A percentile compares a stretch with the other conserved stretches of the same genome.
These are phyloP conservation scores for Distichodus sexfasciatus DNA, from an alignment of 2,797 vertebrate genomes.

Conservation along the genomic window DNA sequence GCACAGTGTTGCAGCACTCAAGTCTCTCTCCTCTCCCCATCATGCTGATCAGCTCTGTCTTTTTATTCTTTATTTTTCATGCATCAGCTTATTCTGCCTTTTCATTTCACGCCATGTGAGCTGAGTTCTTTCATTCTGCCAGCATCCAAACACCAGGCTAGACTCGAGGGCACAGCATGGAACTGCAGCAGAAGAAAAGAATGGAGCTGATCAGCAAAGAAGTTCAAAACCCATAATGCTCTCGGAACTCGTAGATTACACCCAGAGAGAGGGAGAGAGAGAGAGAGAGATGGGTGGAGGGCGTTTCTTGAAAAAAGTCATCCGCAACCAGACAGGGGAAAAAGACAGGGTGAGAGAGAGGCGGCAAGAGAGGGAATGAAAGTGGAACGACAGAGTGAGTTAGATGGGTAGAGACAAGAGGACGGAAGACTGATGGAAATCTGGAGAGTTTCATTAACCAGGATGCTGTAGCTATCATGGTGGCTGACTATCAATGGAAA, in stretches of 20 bases:
- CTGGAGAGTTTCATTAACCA: conserved; percentile 54
- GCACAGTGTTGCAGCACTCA: too few species aligned
- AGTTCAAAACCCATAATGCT: conserved; percentile 41
- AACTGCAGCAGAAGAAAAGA: conserved; percentile 26
- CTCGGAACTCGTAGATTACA: conserved; percentile 38
- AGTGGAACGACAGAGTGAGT: background rate
- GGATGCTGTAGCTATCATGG: conserved; percentile 47
- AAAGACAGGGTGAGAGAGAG: background rate
- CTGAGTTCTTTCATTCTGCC: conserved; percentile 44
- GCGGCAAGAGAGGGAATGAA: background rate
- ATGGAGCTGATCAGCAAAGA: conserved; percentile 40
- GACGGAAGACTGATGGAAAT: conserved; percentile 49
- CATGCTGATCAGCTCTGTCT: conserved; percentile 49
- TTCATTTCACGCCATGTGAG: conserved; percentile 51
- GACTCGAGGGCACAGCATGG: conserved; percentile 36
- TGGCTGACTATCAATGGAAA: conserved; percentile 46
- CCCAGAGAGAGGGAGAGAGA: conserved; percentile 15
- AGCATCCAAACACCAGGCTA: conserved; percentile 44
- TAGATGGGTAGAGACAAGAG: background rate
- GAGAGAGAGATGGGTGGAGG: background rate
- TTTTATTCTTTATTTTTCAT: conserved; percentile 38
- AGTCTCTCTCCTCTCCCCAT: conserved; percentile 9
- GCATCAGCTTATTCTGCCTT: conserved; percentile 52
- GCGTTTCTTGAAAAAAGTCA: conserved; percentile 15
- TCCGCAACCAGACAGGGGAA: conserved; percentile 5